Base-by-base conservation (phyloP, 92 coral and sea anemone species). In the Porites evermanni region DNA sequence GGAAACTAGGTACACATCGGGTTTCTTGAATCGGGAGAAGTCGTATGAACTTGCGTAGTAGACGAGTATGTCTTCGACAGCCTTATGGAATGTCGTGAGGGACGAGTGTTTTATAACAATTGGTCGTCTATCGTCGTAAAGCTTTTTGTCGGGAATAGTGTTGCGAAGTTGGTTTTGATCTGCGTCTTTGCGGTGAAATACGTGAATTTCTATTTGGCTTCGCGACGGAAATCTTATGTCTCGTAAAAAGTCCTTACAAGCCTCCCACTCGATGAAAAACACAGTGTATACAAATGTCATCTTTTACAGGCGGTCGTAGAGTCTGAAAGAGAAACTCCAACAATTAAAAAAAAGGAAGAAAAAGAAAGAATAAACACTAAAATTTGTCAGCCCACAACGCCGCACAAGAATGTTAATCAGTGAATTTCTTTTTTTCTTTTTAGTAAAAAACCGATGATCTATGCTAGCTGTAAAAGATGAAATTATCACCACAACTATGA, bases 1-100 rank as follows among this genome's bases (percentile, higher is more conserved):
- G 84, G 97, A 94, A 23, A 94, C 97, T 80, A 94, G 79, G 84
- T 94, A 94, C 18, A 91, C 97, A 63, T 94, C 95, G 78, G 97
- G 95, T 67, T 92, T 94, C 75, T 87, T 94, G 79, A 86, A 92
- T 8, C 95, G 91, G 52, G 97, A 89, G 72, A 87, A 94, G 80
- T 91, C 97, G 92, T 82, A 94, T 12, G 91, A 88, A 71, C 97
- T 94, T 8, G 91, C 92, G 88, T 88, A 91, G 84, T 94, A 84
- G 21, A 92, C 91, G 84, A 94, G 95, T 29, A 84, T 84, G 63
- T 94, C 97, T 59, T 94, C 95, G 84, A 94, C 95, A 50, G 95
- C 95, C 63, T 94, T 91, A 85, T 82, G 91, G 76, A 88, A 90
- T 52, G 92, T 75, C 54, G 97, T 94, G 17, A 94, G 92, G 2